Evolutionary conservation across 2,888 invertebrate species (phyloP).

Genomic region (Ptychoptera albimana): DNA sequence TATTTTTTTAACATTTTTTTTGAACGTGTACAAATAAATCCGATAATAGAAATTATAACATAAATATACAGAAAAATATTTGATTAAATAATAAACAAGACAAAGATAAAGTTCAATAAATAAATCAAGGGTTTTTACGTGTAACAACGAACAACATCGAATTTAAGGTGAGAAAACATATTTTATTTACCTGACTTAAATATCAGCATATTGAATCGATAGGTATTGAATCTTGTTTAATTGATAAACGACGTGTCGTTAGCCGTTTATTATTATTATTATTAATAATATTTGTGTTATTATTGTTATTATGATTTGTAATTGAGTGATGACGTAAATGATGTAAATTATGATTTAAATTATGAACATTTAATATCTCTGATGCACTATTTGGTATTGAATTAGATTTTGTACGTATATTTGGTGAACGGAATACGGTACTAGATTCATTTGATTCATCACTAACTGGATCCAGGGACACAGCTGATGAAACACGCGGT

Average conservation of each 20-base stretch:
- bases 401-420: slow-evolving; percentile 23
- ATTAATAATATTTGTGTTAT: slow-evolving; percentile 10
- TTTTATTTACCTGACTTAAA: slow-evolving; percentile 10
- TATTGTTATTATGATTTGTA: slow-evolving; percentile 7
- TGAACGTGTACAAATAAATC: too few species aligned
- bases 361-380: slow-evolving; percentile 25
- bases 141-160: too few species aligned
- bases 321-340: slow-evolving; percentile 1
- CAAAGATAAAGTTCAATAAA: too few species aligned
- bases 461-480: slow-evolving; percentile 26
- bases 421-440: slow-evolving; percentile 9
- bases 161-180: too few species aligned
- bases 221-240: slow-evolving; percentile 29
- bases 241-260: slow-evolving; percentile 25
- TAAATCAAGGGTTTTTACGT: too few species aligned
- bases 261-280: slow-evolving; percentile 14
- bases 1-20: too few species aligned
- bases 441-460: slow-evolving; percentile 28
- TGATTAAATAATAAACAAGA: too few species aligned
- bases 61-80: too few species aligned
- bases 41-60: too few species aligned
- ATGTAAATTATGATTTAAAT: slow-evolving; percentile 1
- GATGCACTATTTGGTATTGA: slow-evolving; percentile 31
- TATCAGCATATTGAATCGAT: slow-evolving; percentile 31
- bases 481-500: slow-evolving; percentile 26